phyloP scores from a whole-genome alignment of 2,113 vertebrate species.

The Anolis carolinensis region DNA sequence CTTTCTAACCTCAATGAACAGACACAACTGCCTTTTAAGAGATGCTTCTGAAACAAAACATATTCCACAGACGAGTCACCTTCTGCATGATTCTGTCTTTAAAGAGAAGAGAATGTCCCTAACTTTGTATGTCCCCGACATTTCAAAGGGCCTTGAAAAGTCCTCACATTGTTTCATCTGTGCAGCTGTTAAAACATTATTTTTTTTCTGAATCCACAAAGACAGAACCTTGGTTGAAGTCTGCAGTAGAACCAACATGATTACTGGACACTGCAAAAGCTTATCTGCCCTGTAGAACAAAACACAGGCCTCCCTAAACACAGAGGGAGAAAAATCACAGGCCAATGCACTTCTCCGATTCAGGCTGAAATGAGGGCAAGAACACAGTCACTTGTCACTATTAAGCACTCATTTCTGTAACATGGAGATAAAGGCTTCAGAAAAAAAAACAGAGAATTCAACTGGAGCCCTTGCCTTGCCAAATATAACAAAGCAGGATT shows the following conservation, averaged over 20 bases:
- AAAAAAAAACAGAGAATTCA: conserved; percentile 54
- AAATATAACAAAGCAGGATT: conserved; percentile 53
- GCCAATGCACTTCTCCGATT: background rate
- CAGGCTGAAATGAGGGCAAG: conserved; percentile 37
- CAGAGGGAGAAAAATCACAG: conserved; percentile 14
- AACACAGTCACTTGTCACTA: conserved; percentile 43
- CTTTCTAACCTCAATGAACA: background rate
- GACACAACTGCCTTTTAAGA: background rate
- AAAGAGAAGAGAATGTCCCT: background rate
- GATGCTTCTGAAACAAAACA: background rate
- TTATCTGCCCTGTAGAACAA: conserved; percentile 51
- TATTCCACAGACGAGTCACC: background rate
- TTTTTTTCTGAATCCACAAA: conserved; percentile 49
- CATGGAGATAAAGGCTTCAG: conserved; percentile 44
- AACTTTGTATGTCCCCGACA: background rate
- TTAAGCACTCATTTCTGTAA: conserved; percentile 58
- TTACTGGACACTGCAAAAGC: conserved; percentile 31
- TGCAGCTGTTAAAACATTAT: conserved; percentile 26
- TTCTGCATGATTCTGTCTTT: background rate
- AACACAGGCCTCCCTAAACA: conserved; percentile 43
- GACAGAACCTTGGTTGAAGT: conserved; percentile 45
- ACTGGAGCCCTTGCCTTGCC: conserved; percentile 16
- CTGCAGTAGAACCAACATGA: conserved; percentile 15
- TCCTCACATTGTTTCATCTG: conserved; percentile 18
- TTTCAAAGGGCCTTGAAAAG: conserved; percentile 45